Evolutionary conservation across 1,140 invertebrate species (phyloP).

Genomic region (Thaumetopoea pityocampa): DNA sequence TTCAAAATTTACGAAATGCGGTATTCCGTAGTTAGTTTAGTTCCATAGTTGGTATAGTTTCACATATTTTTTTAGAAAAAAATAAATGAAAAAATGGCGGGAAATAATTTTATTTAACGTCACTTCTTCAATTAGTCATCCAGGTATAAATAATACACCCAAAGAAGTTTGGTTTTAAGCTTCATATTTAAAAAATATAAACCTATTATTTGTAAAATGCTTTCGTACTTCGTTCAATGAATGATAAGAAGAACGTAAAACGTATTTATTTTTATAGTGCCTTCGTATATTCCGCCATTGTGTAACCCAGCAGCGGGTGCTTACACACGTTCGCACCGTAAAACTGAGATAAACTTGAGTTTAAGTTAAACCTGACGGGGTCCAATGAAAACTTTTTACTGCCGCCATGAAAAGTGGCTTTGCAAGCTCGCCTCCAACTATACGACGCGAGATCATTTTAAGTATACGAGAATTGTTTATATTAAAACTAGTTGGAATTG

Average conservation of each 20-base stretch:
- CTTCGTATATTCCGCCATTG: conserved; percentile 4
- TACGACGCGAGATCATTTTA: neutral
- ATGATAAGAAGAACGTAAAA: neutral
- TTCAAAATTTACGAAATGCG: too few relatives aligned
- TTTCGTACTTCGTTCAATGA: too few relatives aligned
- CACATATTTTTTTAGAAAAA: too few relatives aligned
- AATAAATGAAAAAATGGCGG: too few relatives aligned
- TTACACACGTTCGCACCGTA: conserved; percentile 27
- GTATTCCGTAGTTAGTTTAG: too few relatives aligned
- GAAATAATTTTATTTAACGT: too few relatives aligned
- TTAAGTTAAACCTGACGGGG: conserved; percentile 47
- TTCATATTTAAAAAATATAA: too few relatives aligned
- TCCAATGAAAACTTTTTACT: conserved; percentile 64
- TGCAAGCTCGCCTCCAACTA: conserved; percentile 24
- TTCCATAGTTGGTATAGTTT: too few relatives aligned
- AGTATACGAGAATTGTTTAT: neutral
- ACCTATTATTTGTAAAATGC: too few relatives aligned
- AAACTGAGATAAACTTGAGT: conserved; percentile 62
- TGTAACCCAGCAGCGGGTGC: conserved; percentile 11
- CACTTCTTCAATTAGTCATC: too few relatives aligned
- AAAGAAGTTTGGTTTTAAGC: too few relatives aligned
- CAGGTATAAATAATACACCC: too few relatives aligned
- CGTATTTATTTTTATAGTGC: conserved; percentile 1
- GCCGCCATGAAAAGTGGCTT: conserved; percentile 40
- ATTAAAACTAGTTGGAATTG: neutral